Conservation (phyloP, 92 coral and sea anemone species). For the Epizoanthus fatuus region DNA sequence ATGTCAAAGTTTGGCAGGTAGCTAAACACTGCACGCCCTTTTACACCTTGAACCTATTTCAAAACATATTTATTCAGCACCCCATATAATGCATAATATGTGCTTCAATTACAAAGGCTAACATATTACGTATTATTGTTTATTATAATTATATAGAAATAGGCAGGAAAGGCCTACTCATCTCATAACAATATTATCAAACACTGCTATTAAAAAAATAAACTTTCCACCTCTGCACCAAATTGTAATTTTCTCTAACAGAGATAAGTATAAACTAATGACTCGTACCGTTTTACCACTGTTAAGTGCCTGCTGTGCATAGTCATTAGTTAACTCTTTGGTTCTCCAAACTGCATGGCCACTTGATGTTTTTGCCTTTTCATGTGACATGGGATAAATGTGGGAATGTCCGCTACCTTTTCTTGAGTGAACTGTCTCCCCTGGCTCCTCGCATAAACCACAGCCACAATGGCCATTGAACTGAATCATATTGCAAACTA, state of each 20-base stretch:
- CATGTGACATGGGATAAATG: constrained; percentile 57
- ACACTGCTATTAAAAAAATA: background rate
- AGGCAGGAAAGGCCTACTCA: too few relatives aligned
- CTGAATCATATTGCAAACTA: constrained; percentile 48
- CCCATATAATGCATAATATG: too few relatives aligned
- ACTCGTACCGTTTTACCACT: constrained; percentile 20
- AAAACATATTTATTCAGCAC: too few relatives aligned
- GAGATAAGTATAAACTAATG: too few relatives aligned
- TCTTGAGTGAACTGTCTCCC: constrained; percentile 58
- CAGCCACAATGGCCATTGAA: constrained; percentile 71
- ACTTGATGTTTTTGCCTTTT: constrained; percentile 33
- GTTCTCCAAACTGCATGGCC: constrained; percentile 59
- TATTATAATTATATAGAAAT: too few relatives aligned
- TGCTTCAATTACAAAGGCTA: too few relatives aligned
- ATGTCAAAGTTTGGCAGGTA: constrained; percentile 56
- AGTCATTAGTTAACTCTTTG: constrained; percentile 23
- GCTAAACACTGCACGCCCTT: constrained; percentile 35
- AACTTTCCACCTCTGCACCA: background rate
- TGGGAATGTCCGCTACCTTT: constrained; percentile 61
- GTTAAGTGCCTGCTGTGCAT: constrained; percentile 45
- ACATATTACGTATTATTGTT: too few relatives aligned
- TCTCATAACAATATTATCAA: background rate
- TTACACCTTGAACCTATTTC: constrained; percentile 48
- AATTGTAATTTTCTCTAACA: too few relatives aligned
- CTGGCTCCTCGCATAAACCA: constrained; percentile 56